Conservation (phyloP, 1,140 invertebrate genomes). For the Diploscapter pachys region DNA sequence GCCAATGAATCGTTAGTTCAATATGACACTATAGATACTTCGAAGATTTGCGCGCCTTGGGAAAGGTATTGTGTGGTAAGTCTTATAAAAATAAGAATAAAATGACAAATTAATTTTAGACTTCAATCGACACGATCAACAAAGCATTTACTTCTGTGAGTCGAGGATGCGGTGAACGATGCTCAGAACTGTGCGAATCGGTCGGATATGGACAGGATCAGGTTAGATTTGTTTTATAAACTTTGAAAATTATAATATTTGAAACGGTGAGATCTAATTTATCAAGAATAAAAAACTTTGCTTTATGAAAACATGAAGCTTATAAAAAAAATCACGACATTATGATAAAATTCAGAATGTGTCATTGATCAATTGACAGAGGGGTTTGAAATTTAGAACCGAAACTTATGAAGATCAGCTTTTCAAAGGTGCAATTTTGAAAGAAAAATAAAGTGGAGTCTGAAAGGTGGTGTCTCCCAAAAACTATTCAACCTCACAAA, state of each 20-base stretch:
- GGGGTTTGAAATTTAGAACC: not conserved
- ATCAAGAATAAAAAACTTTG: not conserved
- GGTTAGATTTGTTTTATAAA: slow-evolving; percentile 13
- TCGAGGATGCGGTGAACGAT: slow-evolving; percentile 31
- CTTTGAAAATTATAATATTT: not conserved
- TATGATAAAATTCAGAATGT: too few relatives aligned
- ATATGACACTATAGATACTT: slow-evolving; percentile 28
- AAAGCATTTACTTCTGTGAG: slow-evolving; percentile 34
- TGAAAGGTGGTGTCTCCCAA: not conserved
- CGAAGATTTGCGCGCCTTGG: slow-evolving; percentile 33
- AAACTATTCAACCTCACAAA: too few relatives aligned
- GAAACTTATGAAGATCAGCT: not conserved
- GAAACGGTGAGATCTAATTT: not conserved
- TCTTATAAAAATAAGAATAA: not conserved
- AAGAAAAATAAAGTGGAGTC: not conserved
- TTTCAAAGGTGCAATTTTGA: not conserved
- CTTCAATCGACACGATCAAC: slow-evolving; percentile 29
- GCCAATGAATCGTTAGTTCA: slow-evolving; percentile 32
- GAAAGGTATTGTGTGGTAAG: slow-evolving; percentile 33
- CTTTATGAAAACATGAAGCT: not conserved
- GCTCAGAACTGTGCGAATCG: slow-evolving; percentile 34
- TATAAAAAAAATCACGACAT: too few relatives aligned
- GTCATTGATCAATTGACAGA: slow-evolving; percentile 12
- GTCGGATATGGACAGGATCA: slow-evolving; percentile 36
- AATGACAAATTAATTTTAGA: slow-evolving; percentile 17